Evolutionary conservation across 2,888 invertebrate species (phyloP), one percentile per base, ranked within the genome.

Genomic region (Trichogramma dendrolimi): DNA sequence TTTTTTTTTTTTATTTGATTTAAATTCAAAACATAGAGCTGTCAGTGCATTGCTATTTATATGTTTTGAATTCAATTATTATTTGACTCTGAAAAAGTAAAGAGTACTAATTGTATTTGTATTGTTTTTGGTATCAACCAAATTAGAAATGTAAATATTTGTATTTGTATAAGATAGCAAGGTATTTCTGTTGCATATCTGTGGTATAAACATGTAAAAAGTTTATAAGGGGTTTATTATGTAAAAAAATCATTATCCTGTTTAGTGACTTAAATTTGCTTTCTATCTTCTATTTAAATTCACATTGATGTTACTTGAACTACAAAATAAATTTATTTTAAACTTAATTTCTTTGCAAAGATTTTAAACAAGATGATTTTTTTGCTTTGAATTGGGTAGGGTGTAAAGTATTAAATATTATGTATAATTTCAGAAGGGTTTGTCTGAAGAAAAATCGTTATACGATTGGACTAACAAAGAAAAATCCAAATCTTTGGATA

Each of bases 401-500:
- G 27, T 14, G 2, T 5, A 39, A 38, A 44, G 39, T 43, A 42
- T 60, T 67, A 58, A 66, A 39, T 60, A 6, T 52, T 48, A 61
- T 63, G 60, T 60, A 65, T 61, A 62, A 58, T 65, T 66, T 62
- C 68, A 75, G 73, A 75, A 75, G 73, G 70, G 73, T 58, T 78
- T 76, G 65, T 73, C 71, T n/a, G 75, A 75, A 65, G 76, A 76
- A 56, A 72, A 74, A 56, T 62, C 75, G 57, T 67, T 70, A 4
- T 78, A 72, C 67, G 76, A 78, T 64, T 79, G 79, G 78, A 71
- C 75, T 54, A 75, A 75, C 67, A 78, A 79, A 67, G 79, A 78
- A 62, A 78, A 76, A 67, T 76, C 77, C 52, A 78, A 76, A 65
- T 77, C 76, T 38, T 65, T 77, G 65, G 79, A 79, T 64, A 79